Evolutionary conservation across 2,113 vertebrate species (phyloP).

Genomic region (Catagonus wagneri): DNA sequence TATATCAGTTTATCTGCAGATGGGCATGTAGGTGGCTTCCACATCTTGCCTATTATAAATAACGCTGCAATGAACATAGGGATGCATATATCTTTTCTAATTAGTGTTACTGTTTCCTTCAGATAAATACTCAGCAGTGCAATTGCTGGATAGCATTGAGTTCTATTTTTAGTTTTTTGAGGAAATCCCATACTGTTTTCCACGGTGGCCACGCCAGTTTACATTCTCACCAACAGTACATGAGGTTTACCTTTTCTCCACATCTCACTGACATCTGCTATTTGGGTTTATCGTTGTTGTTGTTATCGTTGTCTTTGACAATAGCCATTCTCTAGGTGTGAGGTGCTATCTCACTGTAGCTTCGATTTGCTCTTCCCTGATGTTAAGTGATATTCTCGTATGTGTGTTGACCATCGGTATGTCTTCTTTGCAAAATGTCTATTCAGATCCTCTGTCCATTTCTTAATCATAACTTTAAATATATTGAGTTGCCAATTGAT

Average conservation of each 20-base stretch:
- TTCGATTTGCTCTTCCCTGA: not conserved
- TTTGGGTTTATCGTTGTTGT: not conserved
- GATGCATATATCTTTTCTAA: not conserved
- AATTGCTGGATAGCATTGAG: not conserved
- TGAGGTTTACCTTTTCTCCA: not conserved
- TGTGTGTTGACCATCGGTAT: not conserved
- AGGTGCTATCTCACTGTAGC: not conserved
- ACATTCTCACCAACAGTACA: not conserved
- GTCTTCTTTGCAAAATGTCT: not conserved
- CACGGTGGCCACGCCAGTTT: not conserved
- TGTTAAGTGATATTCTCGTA: not conserved
- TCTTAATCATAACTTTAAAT: not conserved
- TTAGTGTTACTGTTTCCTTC: not conserved
- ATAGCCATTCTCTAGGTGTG: not conserved
- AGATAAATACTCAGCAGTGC: not conserved
- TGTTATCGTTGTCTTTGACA: not conserved
- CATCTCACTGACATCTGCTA: not conserved
- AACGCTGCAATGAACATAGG: not conserved
- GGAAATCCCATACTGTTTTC: not conserved
- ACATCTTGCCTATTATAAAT: not conserved
- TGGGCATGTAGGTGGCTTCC: too few relatives aligned
- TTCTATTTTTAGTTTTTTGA: not conserved
- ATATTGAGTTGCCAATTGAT: not conserved
- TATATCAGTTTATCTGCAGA: not conserved
- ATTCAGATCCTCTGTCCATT: not conserved